These are phyloP conservation scores for Lamprotornis superbus DNA, from an alignment of 2,113 vertebrate genomes.

Conservation along the genomic window DNA sequence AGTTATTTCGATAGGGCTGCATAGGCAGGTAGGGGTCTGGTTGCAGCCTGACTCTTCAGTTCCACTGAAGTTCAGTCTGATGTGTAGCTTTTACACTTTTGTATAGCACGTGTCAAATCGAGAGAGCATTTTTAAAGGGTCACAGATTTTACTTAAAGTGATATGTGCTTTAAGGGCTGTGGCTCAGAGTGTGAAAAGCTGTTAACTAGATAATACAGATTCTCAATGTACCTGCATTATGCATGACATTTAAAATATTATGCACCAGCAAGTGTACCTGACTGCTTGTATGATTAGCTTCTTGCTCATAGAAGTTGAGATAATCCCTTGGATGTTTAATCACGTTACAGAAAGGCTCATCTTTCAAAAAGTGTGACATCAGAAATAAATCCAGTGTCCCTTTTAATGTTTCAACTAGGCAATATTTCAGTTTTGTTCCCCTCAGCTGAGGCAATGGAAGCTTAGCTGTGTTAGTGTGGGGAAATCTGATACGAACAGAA, in stretches of 20 bases:
- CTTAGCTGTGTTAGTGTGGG: neutral
- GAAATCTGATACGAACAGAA: neutral
- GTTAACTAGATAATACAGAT: neutral
- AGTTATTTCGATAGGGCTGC: rapidly evolving
- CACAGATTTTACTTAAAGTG: neutral
- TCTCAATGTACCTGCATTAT: neutral
- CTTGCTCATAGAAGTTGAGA: neutral
- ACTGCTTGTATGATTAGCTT: neutral
- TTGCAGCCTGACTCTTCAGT: neutral
- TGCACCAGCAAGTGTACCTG: neutral
- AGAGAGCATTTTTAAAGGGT: neutral
- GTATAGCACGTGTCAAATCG: rapidly evolving
- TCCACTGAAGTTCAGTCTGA: neutral
- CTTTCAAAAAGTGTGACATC: neutral
- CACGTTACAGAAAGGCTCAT: neutral
- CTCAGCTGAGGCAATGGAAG: neutral
- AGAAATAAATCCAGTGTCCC: neutral
- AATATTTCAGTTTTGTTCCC: neutral
- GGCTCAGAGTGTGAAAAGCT: neutral
- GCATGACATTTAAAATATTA: neutral
- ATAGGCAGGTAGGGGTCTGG: neutral
- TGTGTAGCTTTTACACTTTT: neutral
- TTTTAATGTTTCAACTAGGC: neutral
- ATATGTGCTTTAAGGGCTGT: neutral
- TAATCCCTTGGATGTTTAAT: neutral